A percentile compares a stretch with the other conserved stretches of the same genome.
Conservation (phyloP, 2,113 vertebrate species). For the Plectropomus leopardus region DNA sequence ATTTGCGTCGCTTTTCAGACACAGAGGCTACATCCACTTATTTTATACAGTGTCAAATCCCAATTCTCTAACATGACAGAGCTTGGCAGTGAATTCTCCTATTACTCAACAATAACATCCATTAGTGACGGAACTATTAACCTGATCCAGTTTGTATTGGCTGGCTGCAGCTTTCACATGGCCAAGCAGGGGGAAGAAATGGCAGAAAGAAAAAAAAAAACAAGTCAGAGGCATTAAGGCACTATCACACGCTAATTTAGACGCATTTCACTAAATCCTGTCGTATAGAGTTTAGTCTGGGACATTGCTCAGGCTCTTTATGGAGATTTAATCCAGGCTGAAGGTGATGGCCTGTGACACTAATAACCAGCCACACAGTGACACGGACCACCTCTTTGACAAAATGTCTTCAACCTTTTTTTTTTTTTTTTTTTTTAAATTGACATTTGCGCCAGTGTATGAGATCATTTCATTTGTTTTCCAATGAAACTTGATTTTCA, state of each 20-base stretch:
- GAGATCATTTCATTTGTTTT: conserved; percentile 46
- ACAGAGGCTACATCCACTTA: too few species aligned
- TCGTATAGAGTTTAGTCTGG: conserved; percentile 59
- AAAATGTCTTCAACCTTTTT: conserved; percentile 9
- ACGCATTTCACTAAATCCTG: conserved; percentile 73
- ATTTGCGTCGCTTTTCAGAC: too few species aligned
- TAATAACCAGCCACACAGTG: conserved; percentile 76
- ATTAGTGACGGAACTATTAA: conserved; percentile 56
- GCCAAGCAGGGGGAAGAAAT: conserved; percentile 34
- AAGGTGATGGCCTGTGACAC: conserved; percentile 78
- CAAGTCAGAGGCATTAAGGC: conserved; percentile 70
- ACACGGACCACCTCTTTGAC: conserved; percentile 55
- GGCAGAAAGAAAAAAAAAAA: background rate
- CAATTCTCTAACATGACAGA: conserved; percentile 18
- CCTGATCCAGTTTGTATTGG: conserved; percentile 65
- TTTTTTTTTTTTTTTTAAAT: conserved; percentile 18
- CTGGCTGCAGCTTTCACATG: conserved; percentile 47
- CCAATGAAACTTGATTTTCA: conserved; percentile 22
- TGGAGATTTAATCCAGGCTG: conserved; percentile 71
- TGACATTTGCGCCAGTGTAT: conserved; percentile 10
- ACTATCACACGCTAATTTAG: conserved; percentile 80
- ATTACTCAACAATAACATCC: conserved; percentile 69
- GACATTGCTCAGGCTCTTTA: conserved; percentile 68
- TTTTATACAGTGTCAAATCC: background rate
- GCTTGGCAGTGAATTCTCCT: conserved; percentile 45